Evolutionary conservation across 2,888 invertebrate species (phyloP).

Genomic region (Coronaproctus castanopsis): DNA sequence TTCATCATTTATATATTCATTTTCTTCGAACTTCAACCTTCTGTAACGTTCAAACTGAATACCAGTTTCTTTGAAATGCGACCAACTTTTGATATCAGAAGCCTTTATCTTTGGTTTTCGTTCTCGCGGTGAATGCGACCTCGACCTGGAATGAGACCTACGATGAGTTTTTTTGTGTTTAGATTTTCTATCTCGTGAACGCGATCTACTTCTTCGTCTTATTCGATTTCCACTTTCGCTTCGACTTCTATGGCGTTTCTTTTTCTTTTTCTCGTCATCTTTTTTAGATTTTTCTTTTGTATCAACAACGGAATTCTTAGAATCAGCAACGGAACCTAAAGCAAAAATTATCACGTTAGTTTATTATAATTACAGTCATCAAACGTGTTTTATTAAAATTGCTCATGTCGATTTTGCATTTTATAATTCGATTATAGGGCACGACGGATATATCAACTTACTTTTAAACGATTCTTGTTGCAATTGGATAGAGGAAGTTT

Average conservation of each 20-base stretch:
- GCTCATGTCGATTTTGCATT: too few relatives aligned
- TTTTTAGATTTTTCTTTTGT: not conserved
- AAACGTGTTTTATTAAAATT: too few relatives aligned
- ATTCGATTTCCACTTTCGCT: slow-evolving; percentile 1
- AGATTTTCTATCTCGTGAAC: slow-evolving; percentile 7
- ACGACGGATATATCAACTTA: too few relatives aligned
- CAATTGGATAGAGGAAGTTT: too few relatives aligned
- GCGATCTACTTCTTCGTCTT: slow-evolving; percentile 4
- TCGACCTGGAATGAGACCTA: slow-evolving; percentile 12
- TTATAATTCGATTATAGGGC: too few relatives aligned
- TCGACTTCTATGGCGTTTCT: slow-evolving; percentile 1
- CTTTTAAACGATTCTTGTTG: too few relatives aligned
- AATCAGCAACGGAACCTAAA: too few relatives aligned
- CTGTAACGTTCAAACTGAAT: slow-evolving; percentile 14
- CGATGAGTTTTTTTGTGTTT: slow-evolving; percentile 12
- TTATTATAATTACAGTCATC: too few relatives aligned
- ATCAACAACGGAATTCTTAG: not conserved
- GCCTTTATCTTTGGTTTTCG: slow-evolving; percentile 13
- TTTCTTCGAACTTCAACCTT: slow-evolving; percentile 13
- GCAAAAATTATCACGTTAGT: too few relatives aligned
- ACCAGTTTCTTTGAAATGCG: slow-evolving; percentile 13
- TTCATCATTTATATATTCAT: slow-evolving; percentile 11
- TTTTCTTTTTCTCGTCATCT: not conserved
- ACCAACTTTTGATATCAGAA: slow-evolving; percentile 14
- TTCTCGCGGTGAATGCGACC: slow-evolving; percentile 12